Percentiles rank a stretch among this genome's conserved stretches.
These are phyloP conservation scores for Mus spicilegus DNA, from an alignment of 2,113 vertebrate genomes.

Conservation along the genomic window DNA sequence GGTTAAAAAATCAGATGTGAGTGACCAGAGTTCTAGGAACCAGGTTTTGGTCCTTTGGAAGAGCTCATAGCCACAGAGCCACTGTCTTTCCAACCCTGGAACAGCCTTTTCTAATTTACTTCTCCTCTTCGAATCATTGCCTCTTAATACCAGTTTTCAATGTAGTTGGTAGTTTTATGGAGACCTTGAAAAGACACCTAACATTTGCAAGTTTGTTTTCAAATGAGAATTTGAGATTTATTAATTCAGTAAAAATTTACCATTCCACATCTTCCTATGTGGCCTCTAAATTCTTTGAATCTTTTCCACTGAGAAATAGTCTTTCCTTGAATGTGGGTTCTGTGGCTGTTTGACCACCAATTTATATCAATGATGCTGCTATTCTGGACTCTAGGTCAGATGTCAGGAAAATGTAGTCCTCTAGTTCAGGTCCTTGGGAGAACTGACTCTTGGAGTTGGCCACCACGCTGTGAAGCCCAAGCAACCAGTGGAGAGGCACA, in stretches of 20 bases:
- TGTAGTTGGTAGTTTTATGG: neutral
- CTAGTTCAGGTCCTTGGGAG: neutral
- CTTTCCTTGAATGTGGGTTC: neutral
- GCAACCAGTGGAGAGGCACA: neutral
- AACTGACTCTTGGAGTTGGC: neutral
- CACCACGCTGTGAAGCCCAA: neutral
- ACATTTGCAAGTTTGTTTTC: constrained; percentile 24
- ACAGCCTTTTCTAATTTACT: neutral
- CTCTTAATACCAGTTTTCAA: neutral
- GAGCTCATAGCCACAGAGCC: neutral
- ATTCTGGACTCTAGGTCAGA: neutral
- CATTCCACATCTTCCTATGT: neutral
- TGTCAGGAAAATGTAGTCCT: constrained; percentile 20
- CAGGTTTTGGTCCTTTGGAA: neutral
- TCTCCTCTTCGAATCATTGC: neutral
- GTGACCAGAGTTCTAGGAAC: neutral
- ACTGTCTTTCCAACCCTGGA: neutral
- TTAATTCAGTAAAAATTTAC: neutral
- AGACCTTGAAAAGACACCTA: neutral
- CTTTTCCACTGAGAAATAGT: neutral
- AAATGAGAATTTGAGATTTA: neutral
- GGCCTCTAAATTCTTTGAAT: neutral
- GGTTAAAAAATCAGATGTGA: neutral
- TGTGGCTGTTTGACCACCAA: neutral
- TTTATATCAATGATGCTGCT: neutral